Evolutionary conservation across 2,888 invertebrate genomes (phyloP), one percentile per base, ranked within the genome.

Genomic region (Xylota segnis): DNA sequence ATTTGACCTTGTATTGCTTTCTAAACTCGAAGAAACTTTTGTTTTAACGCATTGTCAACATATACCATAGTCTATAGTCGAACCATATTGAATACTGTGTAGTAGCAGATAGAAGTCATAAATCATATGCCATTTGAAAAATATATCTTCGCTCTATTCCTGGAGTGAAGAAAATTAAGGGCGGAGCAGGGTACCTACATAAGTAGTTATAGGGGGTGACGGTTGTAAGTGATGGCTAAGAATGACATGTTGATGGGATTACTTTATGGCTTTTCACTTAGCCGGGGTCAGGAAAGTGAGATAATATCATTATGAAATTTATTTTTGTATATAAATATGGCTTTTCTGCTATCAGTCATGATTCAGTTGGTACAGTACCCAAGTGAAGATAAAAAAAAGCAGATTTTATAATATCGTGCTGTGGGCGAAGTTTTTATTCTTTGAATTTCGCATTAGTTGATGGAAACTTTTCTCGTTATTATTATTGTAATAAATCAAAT

Each of bases 81-180:
- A 59, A 59, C 40, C 59, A 59, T 59, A 59, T 59, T 59, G 50
- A 66, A 32, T 66, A 68, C 40, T 23, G 54, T 29, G 23, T 27
- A 16, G 43, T 54, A 40, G 37, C 12, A 27, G 40, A 52, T 52
- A 14, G 32, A 68, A 56, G 32, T 68, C 68, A 68, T 68, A 68
- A 68, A 68, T 68, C 68, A 68, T 68, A 56, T 2, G 68, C 56
- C 54, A 32, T 18, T 68, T 68, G 56, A 56, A 54, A 54, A 56
- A 68, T 68, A 68, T 68, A 56, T 68, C 12, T 54, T 68, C 52
- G 23, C 34, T 65, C 63, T 61, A 61, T 45, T 63, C 27, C 27
- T 43, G 27, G 37, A 37, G n/a, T 52, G 34, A 9, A 18, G 18
- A 14, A 43, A 43, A 43, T 43, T 50, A 18, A 10, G 16, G 37